These are phyloP conservation scores for Dipodomys merriami DNA, from an alignment of 2,113 vertebrate species.

Conservation along the genomic window DNA sequence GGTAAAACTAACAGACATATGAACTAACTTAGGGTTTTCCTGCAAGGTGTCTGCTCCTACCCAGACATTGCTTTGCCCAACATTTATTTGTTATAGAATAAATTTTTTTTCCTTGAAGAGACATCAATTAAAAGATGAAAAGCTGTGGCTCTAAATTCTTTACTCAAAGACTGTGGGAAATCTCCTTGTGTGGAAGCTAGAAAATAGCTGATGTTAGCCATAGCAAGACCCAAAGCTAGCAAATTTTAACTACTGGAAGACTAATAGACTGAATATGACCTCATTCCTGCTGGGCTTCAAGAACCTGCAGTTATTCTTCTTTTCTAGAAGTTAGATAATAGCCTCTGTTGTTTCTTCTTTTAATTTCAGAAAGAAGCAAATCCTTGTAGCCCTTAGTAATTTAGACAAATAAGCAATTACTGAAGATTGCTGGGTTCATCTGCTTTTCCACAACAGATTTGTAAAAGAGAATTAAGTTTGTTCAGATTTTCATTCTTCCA, in stretches of 20 bases:
- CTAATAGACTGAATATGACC: slow-evolving; percentile 25
- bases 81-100: slow-evolving; percentile 43
- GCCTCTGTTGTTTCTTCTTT: slow-evolving; percentile 63
- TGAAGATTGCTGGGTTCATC: slow-evolving; percentile 68
- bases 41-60: background rate
- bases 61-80: background rate
- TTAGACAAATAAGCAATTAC: slow-evolving; percentile 70
- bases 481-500: slow-evolving; percentile 69
- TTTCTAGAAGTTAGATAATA: slow-evolving; percentile 60
- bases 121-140: slow-evolving; percentile 55
- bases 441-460: slow-evolving; percentile 53
- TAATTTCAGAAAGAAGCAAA: slow-evolving; percentile 74
- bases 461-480: slow-evolving; percentile 38
- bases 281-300: slow-evolving; percentile 42
- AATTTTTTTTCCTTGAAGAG: background rate
- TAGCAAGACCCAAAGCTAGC: background rate
- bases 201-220: slow-evolving; percentile 47
- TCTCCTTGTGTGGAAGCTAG: background rate
- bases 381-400: slow-evolving; percentile 58
- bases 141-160: slow-evolving; percentile 27
- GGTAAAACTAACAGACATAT: slow-evolving; percentile 30
- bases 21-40: background rate
- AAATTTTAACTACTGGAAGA: slow-evolving; percentile 56
- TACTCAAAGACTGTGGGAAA: slow-evolving; percentile 22
- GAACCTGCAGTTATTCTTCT: slow-evolving; percentile 38